Evolutionary conservation across 1,140 invertebrate genomes (phyloP), one percentile per base, ranked within the genome.

Genomic region (Leguminivora glycinivorella): DNA sequence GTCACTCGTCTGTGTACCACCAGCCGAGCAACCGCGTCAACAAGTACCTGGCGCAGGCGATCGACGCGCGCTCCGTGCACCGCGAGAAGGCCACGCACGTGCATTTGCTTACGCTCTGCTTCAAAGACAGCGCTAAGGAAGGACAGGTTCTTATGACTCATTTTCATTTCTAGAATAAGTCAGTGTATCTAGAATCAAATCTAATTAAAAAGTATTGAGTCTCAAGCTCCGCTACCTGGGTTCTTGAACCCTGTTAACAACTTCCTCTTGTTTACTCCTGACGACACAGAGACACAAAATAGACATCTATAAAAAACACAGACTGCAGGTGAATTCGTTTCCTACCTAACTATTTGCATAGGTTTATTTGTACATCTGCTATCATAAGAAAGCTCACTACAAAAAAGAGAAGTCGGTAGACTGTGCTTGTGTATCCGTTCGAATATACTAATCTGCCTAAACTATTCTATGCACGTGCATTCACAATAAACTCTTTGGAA

Each of bases 41-140:
- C 93, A 98, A 97, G 87, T 98, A 97, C 90, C 93, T 98, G 71
- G 95, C 96, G 60, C 96, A 97, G 92, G 97, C 97, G 1, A 97
- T 98, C 75, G 96, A 97, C 80, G 97, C 97, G n/a, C 92, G 97
- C 67, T 96, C 95, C 86, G 96, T 98, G 34, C 96, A 98, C 86
- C 93, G 96, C 72, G 97, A 98, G 88, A 98, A 98, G 88, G 95
- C 95, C 14, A 96, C 95, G 56, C 96, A 98, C 84, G 96, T 98
- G 34, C 96, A 97, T 84, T 93, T 96, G 7, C 78, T 97, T 22
- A 97, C 96, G 1, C 91, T 98, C 26, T 95, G 95, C 76, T 98
- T 98, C 84, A 96, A 96, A 82, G 95, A 97, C 77, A 92, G 93
- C n/a, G 93, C 95, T 70, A 97, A 97, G 88, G 96, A 97, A 85